Evolutionary conservation across 2,888 invertebrate species (phyloP).

Genomic region (Hydrotaea cyrtoneurina): DNA sequence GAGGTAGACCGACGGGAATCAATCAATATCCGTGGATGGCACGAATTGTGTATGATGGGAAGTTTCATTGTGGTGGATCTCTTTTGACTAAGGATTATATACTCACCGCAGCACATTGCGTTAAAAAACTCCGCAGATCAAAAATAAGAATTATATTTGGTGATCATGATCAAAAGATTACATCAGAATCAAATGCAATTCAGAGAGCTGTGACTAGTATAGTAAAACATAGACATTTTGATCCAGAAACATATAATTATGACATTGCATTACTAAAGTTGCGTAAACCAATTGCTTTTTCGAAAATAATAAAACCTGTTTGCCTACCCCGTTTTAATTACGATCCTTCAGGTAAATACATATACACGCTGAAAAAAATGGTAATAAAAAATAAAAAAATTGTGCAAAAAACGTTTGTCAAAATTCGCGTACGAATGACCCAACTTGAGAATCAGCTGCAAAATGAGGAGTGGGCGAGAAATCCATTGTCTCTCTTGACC

Average conservation of each 20-base stretch:
- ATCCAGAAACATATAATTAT: conserved; percentile 92
- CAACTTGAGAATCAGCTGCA: too few relatives aligned
- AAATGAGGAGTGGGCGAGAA: too few relatives aligned
- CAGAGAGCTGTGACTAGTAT: conserved; percentile 91
- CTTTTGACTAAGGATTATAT: conserved; percentile 91
- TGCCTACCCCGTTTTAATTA: conserved; percentile 85
- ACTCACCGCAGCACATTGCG: conserved; percentile 93
- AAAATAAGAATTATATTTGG: conserved; percentile 92
- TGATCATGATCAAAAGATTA: conserved; percentile 91
- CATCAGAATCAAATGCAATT: conserved; percentile 88
- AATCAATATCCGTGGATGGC: conserved; percentile 95
- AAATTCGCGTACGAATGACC: too few relatives aligned
- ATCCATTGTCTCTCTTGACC: too few relatives aligned
- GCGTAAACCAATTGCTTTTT: conserved; percentile 88
- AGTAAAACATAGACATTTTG: conserved; percentile 90
- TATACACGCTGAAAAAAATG: too few relatives aligned
- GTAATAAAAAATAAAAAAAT: too few relatives aligned
- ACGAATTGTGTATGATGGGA: conserved; percentile 91
- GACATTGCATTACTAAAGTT: conserved; percentile 90
- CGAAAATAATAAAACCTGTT: conserved; percentile 84
- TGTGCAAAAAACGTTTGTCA: too few relatives aligned
- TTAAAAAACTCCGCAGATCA: conserved; percentile 87
- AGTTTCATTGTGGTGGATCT: conserved; percentile 94
- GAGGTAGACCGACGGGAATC: conserved; percentile 89
- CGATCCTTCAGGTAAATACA: conserved; percentile 83